These are phyloP conservation scores for Lithodes maja DNA, from an alignment of 2,888 invertebrate genomes.

Conservation along the genomic window DNA sequence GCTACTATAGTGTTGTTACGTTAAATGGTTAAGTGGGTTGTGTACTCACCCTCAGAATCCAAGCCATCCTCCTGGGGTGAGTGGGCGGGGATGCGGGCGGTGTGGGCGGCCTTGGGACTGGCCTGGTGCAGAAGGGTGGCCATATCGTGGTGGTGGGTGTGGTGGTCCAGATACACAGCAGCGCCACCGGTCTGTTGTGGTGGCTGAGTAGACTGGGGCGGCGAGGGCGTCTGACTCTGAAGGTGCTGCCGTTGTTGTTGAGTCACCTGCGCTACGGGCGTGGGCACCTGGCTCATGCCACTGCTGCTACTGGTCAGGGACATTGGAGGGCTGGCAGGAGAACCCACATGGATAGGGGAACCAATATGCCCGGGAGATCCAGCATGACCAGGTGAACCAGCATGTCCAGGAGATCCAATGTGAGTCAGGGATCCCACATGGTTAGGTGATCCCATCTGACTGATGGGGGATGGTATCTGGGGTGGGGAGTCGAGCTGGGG, in stretches of 20 bases:
- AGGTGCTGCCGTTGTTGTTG: conserved; percentile 51
- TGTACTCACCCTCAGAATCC: conserved; percentile 65
- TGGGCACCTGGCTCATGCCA: conserved; percentile 55
- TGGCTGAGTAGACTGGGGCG: conserved; percentile 14
- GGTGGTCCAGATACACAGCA: conserved; percentile 53
- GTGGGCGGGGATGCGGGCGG: conserved; percentile 44
- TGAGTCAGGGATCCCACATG: conserved; percentile 15
- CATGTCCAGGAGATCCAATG: conserved; percentile 21
- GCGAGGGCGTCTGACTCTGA: conserved; percentile 18
- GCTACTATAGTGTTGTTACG: no score
- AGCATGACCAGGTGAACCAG: neutral
- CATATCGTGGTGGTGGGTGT: conserved; percentile 51
- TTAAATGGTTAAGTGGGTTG: no score
- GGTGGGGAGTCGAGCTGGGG: conserved; percentile 28
- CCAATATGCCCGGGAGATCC: conserved; percentile 18
- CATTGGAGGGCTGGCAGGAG: conserved; percentile 48
- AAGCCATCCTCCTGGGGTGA: conserved; percentile 55
- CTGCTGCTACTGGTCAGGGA: conserved; percentile 21
- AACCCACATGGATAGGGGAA: conserved; percentile 12
- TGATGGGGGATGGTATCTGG: conserved; percentile 28
- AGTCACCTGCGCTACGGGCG: conserved; percentile 58
- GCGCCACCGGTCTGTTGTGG: conserved; percentile 22
- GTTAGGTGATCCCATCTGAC: conserved; percentile 18
- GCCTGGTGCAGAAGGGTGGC: conserved; percentile 56
- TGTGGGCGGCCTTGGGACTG: conserved; percentile 30